Conservation (phyloP, 2,113 vertebrate genomes). For the Eclectus roratus region DNA sequence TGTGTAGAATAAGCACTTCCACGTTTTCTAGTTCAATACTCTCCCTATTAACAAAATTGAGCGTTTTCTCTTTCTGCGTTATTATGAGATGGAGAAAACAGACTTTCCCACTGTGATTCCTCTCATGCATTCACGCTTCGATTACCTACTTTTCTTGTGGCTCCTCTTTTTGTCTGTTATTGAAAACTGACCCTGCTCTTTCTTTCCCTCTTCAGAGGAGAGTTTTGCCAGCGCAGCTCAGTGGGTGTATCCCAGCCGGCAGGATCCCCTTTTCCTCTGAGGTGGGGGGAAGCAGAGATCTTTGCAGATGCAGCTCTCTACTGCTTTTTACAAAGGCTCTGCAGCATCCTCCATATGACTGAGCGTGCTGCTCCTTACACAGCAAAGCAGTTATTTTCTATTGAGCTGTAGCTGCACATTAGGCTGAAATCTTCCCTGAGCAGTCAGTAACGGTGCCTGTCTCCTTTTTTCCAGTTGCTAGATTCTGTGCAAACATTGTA, state of each 20-base stretch:
- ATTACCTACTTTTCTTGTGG: neutral
- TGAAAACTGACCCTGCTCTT: neutral
- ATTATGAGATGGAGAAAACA: neutral
- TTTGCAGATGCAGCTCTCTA: neutral
- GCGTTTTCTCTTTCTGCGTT: neutral
- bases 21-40: neutral
- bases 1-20: neutral
- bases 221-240: neutral
- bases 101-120: neutral
- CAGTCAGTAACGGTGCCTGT: neutral
- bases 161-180: neutral
- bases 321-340: neutral
- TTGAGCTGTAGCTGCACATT: neutral
- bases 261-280: neutral
- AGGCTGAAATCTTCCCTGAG: neutral
- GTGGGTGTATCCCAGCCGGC: rapidly evolving
- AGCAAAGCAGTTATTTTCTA: neutral
- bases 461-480: neutral
- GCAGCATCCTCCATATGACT: neutral
- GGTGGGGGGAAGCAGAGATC: neutral
- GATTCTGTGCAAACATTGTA: neutral
- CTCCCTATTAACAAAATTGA: neutral
- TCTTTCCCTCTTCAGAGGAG: neutral
- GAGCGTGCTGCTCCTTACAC: neutral
- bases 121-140: neutral